Conservation (phyloP, 2,888 invertebrate genomes). For the Euplexia lucipara region DNA sequence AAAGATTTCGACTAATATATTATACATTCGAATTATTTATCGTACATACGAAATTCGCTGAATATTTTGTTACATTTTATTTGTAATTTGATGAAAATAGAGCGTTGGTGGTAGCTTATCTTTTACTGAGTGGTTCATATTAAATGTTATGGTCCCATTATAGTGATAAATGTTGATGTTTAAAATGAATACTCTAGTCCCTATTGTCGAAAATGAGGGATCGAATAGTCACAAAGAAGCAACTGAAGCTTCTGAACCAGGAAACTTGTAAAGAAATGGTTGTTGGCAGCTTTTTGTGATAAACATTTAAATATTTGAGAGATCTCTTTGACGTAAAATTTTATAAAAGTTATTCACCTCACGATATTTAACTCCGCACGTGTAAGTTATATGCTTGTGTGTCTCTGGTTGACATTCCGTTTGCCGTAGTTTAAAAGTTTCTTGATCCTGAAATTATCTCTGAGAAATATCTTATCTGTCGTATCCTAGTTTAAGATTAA, state of each 20-base stretch:
- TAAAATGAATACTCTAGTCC: background rate
- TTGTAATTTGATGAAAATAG: background rate
- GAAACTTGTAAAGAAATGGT: background rate
- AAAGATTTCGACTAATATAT: no score
- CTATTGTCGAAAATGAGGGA: background rate
- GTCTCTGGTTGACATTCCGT: background rate
- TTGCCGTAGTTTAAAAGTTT: background rate
- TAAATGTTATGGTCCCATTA: background rate
- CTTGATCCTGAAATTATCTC: background rate
- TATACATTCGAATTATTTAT: no score
- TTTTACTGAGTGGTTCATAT: background rate
- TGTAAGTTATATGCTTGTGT: background rate
- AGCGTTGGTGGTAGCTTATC: background rate
- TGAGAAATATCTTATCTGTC: background rate
- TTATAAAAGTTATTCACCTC: background rate
- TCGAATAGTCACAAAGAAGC: background rate
- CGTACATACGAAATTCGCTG: no score
- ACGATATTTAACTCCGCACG: background rate
- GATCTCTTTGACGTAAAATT: background rate
- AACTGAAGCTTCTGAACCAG: background rate
- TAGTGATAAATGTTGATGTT: background rate
- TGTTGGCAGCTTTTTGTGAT: background rate
- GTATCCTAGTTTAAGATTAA: background rate
- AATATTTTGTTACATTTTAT: no score
- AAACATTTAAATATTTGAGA: background rate